Base-by-base conservation (phyloP, 1,140 invertebrate genomes). In the Psilanteris sp. region DNA sequence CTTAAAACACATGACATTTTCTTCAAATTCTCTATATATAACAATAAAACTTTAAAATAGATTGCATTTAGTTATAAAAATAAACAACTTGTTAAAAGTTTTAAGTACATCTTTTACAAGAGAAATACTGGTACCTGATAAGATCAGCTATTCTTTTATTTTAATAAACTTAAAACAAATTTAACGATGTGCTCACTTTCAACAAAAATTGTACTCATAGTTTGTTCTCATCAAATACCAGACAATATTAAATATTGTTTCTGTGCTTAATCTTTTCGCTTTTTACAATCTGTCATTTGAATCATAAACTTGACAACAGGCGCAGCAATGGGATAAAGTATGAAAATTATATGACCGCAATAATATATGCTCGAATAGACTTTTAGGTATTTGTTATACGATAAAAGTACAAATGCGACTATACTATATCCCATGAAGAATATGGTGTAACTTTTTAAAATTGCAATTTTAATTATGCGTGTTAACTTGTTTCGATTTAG, bases 351-450 rank as follows among this genome's bases (percentile, higher is more conserved):
- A 31, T 91, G 91, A 18, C 91, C 93, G 11, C 90, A 89, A 76
- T 91, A 95, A 74, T 92, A 92, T 5, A 93, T 77, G 7, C 90
- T 90, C 0, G 72, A 75, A 72, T 91, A 93, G 0, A 93, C 90
- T 11, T 84, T 81, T 76, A 89, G 91, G 89, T 93, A 96, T 50
- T 89, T 91, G 1, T 90, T 68, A 54, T 87, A 93, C 3, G 92
- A 92, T 13, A 97, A 90, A 1, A 96, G 89, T 15, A 91, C 91
- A 81, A 98, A 97, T 0, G 95, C 92, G 3, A 93, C 86, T 6
- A 97, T 86, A 79, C 94, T 93, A 89, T 95, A 98, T 6, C 96
- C 95, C 91, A 97, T 94, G 71, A 94, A 95, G 7, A 95, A 89
- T 6, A 94, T 90, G 0, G 95, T 92, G 73, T 96, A 95, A 0